Evolutionary conservation across 1,140 invertebrate genomes (phyloP), one percentile per base, ranked within the genome.

Genomic region (Caligus rogercresseyi): DNA sequence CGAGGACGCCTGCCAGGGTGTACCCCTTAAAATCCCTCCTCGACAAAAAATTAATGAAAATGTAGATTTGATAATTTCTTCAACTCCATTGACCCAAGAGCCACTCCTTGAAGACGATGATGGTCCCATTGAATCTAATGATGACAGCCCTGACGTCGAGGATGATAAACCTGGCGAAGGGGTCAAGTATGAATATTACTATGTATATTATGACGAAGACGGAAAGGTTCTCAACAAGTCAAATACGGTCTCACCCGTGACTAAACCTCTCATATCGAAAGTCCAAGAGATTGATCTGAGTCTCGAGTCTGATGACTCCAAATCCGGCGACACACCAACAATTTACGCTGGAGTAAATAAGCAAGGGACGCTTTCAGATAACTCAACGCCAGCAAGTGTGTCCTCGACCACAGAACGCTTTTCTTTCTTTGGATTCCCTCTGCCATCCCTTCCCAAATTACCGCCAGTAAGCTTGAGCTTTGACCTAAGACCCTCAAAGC

Each of bases 241-340:
- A 13, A 19, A 4, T 58, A 7, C 7, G 13, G 25, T 19, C 11
- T 13, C 7, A 21, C 13, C 24, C 7, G 56, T 13, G 19, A n/a
- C n/a, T 24, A 14, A n/a, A 19, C 23, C 24, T 15, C 13, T 25
- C 7, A 13, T 24, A 23, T 14, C 16, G 13, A 58, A 58, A 25
- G 56, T 58, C 3, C 56, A 60, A 60, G 57, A 60, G 16, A 60
- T 60, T 13, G 16, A 25, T 26, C 16, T 60, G 15, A 26, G 2
- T 53, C 56, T 25, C 4, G 60, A 3, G 3, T 21, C 24, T 19
- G 65, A 54, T 58, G 51, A 54, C 19, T 25, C 56, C 0, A 60
- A 65, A 7, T 25, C 67, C 14, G 67, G 67, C 1, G 66, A 68
- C 58, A 68, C 67, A 0, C 67, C 67, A 11, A 68, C 67, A 15